phyloP scores from a whole-genome alignment of 2,888 invertebrate species.

The Pollenia amentaria region DNA sequence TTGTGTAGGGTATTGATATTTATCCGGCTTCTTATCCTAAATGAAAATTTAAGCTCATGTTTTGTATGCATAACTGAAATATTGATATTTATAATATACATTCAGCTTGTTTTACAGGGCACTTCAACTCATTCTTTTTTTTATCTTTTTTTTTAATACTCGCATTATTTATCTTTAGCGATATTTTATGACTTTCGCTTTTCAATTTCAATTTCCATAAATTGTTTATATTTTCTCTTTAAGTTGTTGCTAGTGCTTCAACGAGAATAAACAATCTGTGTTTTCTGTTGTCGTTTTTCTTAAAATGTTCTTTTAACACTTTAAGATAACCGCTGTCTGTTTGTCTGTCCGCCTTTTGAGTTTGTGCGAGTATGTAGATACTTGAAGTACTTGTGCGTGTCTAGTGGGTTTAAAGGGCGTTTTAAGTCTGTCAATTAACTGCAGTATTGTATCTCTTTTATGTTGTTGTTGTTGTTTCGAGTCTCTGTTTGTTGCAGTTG shows the following conservation, averaged over 20 bases:
- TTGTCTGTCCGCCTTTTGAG: background rate
- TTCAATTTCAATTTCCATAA: slow-evolving; percentile 52
- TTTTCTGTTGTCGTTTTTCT: slow-evolving; percentile 19
- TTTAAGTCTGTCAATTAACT: slow-evolving; percentile 74
- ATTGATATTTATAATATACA: slow-evolving; percentile 34
- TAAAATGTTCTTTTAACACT: slow-evolving; percentile 69
- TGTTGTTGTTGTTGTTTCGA: background rate
- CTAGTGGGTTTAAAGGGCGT: slow-evolving; percentile 72
- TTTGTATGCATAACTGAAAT: slow-evolving; percentile 11
- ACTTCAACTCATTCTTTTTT: slow-evolving; percentile 6
- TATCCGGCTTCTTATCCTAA: no score
- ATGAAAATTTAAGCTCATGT: background rate
- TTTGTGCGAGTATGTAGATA: slow-evolving; percentile 33
- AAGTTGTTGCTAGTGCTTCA: slow-evolving; percentile 6
- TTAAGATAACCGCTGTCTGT: slow-evolving; percentile 61
- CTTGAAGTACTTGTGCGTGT: slow-evolving; percentile 69
- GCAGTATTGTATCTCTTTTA: slow-evolving; percentile 58
- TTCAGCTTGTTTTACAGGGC: slow-evolving; percentile 30
- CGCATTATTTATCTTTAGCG: slow-evolving; percentile 53
- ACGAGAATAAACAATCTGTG: slow-evolving; percentile 49
- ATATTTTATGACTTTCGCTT: slow-evolving; percentile 61
- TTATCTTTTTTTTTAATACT: slow-evolving; percentile 13
- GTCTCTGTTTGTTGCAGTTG: slow-evolving; percentile 1
- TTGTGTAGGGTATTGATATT: background rate
- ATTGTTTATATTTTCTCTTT: slow-evolving; percentile 29